phyloP scores from a whole-genome alignment of 2,797 vertebrate genomes.

The Galago senegalensis region DNA sequence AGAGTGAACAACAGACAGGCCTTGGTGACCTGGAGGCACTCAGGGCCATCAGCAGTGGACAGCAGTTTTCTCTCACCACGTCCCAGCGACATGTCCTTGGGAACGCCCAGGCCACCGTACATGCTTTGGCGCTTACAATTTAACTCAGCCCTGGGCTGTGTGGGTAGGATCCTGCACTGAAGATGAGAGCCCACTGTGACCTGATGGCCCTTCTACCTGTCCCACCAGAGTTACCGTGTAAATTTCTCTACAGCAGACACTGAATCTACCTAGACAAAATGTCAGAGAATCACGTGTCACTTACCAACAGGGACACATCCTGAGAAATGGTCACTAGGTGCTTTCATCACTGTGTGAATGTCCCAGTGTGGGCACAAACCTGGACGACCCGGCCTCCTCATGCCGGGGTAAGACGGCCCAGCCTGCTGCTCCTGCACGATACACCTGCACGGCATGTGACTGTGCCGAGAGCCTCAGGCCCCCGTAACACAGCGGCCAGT shows the following conservation, averaged over 20 bases:
- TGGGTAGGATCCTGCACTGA: too few relatives aligned
- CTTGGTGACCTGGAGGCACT: fast-evolving
- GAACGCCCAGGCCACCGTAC: fast-evolving
- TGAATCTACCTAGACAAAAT: not conserved
- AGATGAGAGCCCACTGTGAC: too few relatives aligned
- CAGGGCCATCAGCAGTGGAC: not conserved
- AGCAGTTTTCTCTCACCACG: too few relatives aligned
- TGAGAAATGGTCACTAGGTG: not conserved
- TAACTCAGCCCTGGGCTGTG: too few relatives aligned
- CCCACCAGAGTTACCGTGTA: not conserved
- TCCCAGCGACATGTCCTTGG: not conserved
- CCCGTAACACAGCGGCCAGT: not conserved
- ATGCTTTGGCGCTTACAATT: not conserved
- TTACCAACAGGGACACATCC: not conserved
- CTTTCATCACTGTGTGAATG: not conserved
- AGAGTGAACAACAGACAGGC: not conserved
- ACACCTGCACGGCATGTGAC: not conserved
- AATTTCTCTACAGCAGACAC: not conserved
- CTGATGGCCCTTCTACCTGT: not conserved
- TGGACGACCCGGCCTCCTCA: not conserved
- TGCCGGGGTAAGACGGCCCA: fast-evolving
- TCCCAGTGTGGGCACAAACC: not conserved
- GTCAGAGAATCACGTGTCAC: not conserved
- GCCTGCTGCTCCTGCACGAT: not conserved
- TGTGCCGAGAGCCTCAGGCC: too few relatives aligned